Conservation (phyloP, 1,140 invertebrate species). For the Drosophila orena region DNA sequence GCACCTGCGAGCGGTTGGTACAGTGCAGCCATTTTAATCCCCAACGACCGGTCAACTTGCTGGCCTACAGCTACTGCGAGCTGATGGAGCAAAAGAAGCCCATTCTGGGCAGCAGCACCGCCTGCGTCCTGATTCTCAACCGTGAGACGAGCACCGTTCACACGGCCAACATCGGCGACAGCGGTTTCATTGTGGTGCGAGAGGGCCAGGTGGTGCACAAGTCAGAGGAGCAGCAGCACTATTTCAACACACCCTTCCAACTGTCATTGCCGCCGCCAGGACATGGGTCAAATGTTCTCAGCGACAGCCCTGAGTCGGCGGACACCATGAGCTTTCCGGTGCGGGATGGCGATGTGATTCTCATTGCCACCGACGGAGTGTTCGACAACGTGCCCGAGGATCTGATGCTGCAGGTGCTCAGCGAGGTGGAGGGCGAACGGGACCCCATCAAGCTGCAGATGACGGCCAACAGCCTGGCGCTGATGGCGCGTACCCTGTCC, state of each 20-base stretch:
- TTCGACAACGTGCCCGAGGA: conserved; percentile 98
- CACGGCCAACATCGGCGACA: conserved; percentile 99
- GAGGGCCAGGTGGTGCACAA: conserved; percentile 94
- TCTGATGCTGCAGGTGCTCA: conserved; percentile 87
- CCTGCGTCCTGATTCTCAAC: conserved; percentile 97
- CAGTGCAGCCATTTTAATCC: conserved; percentile 93
- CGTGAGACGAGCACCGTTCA: conserved; percentile 95
- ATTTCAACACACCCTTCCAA: conserved; percentile 99
- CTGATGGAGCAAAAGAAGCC: conserved; percentile 96
- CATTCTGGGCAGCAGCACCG: conserved; percentile 97
- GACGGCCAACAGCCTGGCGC: conserved; percentile 96
- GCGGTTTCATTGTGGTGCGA: conserved; percentile 97
- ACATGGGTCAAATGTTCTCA: conserved; percentile 92
- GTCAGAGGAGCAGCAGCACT: conserved; percentile 98
- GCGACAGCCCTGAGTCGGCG: conserved; percentile 96
- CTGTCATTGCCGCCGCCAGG: conserved; percentile 96
- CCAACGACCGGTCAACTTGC: conserved; percentile 93
- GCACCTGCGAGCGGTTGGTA: conserved; percentile 96
- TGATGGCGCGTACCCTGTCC: conserved; percentile 96
- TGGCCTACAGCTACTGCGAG: conserved; percentile 96
- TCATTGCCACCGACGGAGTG: conserved; percentile 98
- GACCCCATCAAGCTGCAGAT: conserved; percentile 92
- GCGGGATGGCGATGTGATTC: conserved; percentile 97
- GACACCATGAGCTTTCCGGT: conserved; percentile 96
- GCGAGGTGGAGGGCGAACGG: conserved; percentile 87